Evolutionary conservation across 2,888 invertebrate genomes (phyloP).

Genomic region (Phoronis australis): DNA sequence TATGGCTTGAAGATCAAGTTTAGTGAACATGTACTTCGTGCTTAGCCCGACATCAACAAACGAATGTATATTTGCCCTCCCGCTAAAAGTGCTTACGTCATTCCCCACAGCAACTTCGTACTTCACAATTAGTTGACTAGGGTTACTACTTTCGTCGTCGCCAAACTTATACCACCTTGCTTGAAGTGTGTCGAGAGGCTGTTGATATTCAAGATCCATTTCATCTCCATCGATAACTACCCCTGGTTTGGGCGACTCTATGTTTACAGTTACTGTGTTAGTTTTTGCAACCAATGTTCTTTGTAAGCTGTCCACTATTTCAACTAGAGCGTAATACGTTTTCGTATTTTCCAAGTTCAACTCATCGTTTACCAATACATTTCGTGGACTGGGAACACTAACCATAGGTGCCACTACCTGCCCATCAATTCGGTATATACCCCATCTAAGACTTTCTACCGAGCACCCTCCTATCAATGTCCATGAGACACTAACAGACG

Average conservation of each 20-base stretch:
- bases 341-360: constrained; percentile 7
- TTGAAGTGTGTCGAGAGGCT: constrained; percentile 7
- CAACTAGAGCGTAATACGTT: constrained; percentile 13
- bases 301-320: constrained; percentile 13
- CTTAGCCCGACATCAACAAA: constrained; percentile 29
- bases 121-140: constrained; percentile 20
- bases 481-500: constrained; percentile 6
- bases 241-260: constrained; percentile 11
- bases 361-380: constrained; percentile 7
- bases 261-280: constrained; percentile 15
- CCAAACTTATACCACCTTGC: constrained; percentile 21
- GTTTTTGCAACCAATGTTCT: constrained; percentile 10
- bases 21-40: constrained; percentile 21
- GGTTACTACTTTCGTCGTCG: constrained; percentile 7
- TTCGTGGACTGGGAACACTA: constrained; percentile 1
- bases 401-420: background rate
- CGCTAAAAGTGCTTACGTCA: constrained; percentile 24
- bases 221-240: constrained; percentile 14
- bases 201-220: constrained; percentile 16
- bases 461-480: constrained; percentile 2
- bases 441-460: constrained; percentile 4
- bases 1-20: constrained; percentile 24
- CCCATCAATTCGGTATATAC: constrained; percentile 1
- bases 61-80: constrained; percentile 25
- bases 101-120: constrained; percentile 35